These are phyloP conservation scores for Halictus quadricinctus DNA, from an alignment of 2,888 invertebrate species.

Conservation along the genomic window DNA sequence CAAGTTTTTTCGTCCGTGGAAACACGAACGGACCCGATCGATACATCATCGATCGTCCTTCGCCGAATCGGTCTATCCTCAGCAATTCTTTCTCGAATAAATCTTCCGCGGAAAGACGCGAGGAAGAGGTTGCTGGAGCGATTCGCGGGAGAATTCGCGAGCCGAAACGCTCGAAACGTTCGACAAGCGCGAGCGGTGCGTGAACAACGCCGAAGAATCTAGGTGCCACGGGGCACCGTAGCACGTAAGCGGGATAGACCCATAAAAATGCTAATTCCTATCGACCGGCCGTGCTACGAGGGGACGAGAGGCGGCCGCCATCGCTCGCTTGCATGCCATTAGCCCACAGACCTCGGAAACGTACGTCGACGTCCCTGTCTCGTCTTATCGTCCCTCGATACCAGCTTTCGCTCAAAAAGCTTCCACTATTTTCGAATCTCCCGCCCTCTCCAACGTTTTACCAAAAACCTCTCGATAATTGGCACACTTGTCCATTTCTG, in stretches of 20 bases:
- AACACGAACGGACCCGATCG: slow-evolving; percentile 29
- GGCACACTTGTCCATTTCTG: neutral
- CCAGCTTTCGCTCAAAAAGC: neutral
- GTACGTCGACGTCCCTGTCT: slow-evolving; percentile 45
- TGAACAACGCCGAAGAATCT: slow-evolving; percentile 77
- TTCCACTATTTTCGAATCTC: neutral
- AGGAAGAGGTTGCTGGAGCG: neutral
- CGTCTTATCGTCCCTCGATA: neutral
- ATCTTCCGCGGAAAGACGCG: neutral
- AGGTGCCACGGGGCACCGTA: slow-evolving; percentile 78
- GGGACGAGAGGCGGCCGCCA: slow-evolving; percentile 66
- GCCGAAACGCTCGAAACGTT: slow-evolving; percentile 42
- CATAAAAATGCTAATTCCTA: slow-evolving; percentile 83
- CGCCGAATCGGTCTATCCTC: neutral
- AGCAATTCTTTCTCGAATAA: neutral
- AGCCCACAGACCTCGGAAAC: slow-evolving; percentile 82
- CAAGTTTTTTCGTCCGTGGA: slow-evolving; percentile 57
- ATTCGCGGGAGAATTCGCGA: slow-evolving; percentile 19
- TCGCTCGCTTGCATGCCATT: slow-evolving; percentile 81
- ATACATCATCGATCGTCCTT: slow-evolving; percentile 59
- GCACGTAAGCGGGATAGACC: slow-evolving; percentile 82
- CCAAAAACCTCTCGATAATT: neutral
- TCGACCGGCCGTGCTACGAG: slow-evolving; percentile 77
- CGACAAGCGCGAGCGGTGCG: slow-evolving; percentile 66
- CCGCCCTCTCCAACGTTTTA: neutral